Percentiles rank a stretch among this genome's conserved stretches.
These are phyloP conservation scores for Cantharis flavilabris DNA, from an alignment of 2,888 invertebrate genomes.

Conservation along the genomic window DNA sequence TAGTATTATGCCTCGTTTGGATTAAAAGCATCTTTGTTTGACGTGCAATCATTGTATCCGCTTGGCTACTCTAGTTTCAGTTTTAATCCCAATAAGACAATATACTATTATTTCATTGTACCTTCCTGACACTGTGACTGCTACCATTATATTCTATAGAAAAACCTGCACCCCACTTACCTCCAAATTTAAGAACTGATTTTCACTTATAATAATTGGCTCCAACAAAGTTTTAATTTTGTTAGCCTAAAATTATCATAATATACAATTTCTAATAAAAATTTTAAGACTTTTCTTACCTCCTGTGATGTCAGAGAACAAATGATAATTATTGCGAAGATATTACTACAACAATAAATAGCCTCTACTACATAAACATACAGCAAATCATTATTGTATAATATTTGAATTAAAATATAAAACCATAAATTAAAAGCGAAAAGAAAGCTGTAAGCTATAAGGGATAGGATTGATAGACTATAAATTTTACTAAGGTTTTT, in stretches of 20 bases:
- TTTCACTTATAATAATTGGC: not conserved
- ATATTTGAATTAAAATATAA: not conserved
- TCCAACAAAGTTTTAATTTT: not conserved
- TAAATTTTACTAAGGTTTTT: not conserved
- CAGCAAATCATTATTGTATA: not conserved
- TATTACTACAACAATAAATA: not conserved
- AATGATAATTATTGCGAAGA: not conserved
- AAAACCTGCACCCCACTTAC: too few relatives aligned
- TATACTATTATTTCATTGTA: too few relatives aligned
- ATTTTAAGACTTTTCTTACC: not conserved
- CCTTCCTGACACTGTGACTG: too few relatives aligned
- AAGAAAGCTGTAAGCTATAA: not conserved
- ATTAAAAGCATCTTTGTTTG: too few relatives aligned
- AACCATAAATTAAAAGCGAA: not conserved
- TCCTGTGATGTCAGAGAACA: not conserved
- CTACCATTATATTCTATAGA: too few relatives aligned
- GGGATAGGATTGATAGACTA: not conserved
- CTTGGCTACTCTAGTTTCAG: too few relatives aligned
- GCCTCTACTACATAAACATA: not conserved
- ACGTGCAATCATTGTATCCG: too few relatives aligned
- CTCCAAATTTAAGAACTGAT: not conserved
- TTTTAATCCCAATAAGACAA: too few relatives aligned
- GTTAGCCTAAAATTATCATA: not conserved
- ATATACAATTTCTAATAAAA: not conserved
- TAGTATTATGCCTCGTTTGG: too few relatives aligned